A percentile compares a stretch with the other conserved stretches of the same genome.
Evolutionary conservation across 2,113 vertebrate genomes (phyloP).

Genomic region (Cygnus buccinator): DNA sequence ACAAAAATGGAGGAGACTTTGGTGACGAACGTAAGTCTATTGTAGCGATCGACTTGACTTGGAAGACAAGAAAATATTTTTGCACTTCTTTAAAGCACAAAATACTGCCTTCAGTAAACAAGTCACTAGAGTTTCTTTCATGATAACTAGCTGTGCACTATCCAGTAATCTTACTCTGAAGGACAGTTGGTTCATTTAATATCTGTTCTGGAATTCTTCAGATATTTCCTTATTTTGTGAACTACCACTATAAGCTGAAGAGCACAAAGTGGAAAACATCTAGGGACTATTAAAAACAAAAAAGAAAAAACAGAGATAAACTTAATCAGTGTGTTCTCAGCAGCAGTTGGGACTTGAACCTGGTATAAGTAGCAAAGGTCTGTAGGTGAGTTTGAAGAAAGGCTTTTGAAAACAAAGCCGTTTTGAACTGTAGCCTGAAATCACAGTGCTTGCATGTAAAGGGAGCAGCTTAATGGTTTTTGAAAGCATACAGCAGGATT

Average conservation of each 20-base stretch:
- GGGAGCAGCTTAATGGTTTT: neutral
- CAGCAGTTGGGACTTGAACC: neutral
- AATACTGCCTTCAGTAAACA: constrained; percentile 21
- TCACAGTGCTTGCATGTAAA: neutral
- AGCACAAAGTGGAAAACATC: neutral
- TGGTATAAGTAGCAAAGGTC: neutral
- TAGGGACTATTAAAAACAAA: neutral
- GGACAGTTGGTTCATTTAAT: neutral
- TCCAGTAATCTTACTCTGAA: neutral
- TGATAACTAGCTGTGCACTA: neutral
- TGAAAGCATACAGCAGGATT: neutral
- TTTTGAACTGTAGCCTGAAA: constrained; percentile 3
- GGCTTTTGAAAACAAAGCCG: neutral
- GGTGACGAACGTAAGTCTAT: constrained; percentile 91
- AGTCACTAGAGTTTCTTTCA: constrained; percentile 23
- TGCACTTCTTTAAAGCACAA: neutral
- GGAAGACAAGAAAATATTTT: constrained; percentile 63
- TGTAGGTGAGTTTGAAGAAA: neutral
- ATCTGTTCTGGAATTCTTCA: constrained; percentile 8
- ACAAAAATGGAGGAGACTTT: constrained; percentile 95
- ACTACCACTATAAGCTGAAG: neutral
- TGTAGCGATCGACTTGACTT: constrained; percentile 58
- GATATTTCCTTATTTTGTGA: constrained; percentile 15
- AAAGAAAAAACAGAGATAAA: neutral
- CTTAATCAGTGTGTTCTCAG: neutral